Evolutionary conservation across 1,140 invertebrate genomes (phyloP).

Genomic region (Teleogryllus occipitalis): DNA sequence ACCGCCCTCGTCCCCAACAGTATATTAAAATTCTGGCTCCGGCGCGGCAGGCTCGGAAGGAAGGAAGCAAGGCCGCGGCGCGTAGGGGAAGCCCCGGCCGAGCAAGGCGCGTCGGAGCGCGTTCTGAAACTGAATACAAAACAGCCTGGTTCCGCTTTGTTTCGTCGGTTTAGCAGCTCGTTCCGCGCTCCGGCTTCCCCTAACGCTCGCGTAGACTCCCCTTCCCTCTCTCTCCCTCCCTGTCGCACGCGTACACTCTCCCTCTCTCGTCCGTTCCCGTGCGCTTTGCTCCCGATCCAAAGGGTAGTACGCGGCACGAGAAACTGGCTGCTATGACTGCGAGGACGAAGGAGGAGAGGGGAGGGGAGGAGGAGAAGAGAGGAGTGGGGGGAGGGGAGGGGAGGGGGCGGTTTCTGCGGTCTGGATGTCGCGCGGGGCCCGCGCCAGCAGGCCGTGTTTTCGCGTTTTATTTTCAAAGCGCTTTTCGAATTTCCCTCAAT

Average conservation of each 20-base stretch:
- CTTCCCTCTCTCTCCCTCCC: not conserved
- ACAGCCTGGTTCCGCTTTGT: not conserved
- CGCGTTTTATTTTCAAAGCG: not conserved
- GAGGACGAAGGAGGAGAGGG: too few relatives aligned
- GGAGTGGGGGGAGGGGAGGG: not conserved
- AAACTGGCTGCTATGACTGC: too few relatives aligned
- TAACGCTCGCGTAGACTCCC: not conserved
- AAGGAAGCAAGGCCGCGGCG: not conserved
- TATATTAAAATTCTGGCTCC: not conserved
- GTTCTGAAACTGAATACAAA: not conserved
- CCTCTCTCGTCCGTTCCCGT: too few relatives aligned
- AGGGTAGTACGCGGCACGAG: too few relatives aligned
- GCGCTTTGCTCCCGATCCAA: too few relatives aligned
- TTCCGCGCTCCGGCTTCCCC: not conserved
- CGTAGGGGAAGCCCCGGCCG: not conserved
- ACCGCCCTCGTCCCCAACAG: not conserved
- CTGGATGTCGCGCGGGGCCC: too few relatives aligned
- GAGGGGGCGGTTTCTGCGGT: not conserved
- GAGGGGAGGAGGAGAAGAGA: not conserved
- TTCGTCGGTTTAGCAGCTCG: not conserved
- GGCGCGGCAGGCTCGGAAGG: too few relatives aligned
- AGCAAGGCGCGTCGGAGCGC: not conserved
- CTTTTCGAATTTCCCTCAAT: not conserved
- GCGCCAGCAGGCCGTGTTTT: not conserved
- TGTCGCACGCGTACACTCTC: too few relatives aligned